These are phyloP conservation scores for Apodemia mormo DNA, from an alignment of 2,888 invertebrate genomes.

Conservation along the genomic window DNA sequence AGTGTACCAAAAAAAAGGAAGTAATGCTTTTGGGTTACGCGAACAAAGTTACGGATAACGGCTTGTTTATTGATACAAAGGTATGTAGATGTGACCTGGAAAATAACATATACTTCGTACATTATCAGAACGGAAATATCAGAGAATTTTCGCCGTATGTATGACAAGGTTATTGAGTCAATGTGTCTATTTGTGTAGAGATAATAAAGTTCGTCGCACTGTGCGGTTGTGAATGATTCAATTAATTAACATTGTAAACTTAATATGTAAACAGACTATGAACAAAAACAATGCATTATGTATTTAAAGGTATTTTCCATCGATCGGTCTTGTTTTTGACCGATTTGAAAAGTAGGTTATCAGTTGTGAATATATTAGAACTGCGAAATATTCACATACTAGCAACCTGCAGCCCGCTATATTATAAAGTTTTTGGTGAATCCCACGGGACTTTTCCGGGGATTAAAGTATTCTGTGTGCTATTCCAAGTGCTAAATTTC, in stretches of 20 bases:
- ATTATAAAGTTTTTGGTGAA: no score
- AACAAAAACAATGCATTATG: not conserved
- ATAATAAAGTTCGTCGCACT: slow-evolving; percentile 5
- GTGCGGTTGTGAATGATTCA: not conserved
- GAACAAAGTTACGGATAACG: no score
- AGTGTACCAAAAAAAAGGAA: no score
- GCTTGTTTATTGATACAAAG: not conserved
- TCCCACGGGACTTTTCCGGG: no score
- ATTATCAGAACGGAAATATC: slow-evolving; percentile 2
- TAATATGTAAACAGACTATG: not conserved
- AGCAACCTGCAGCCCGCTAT: no score
- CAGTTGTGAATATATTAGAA: no score
- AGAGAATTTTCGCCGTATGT: slow-evolving; percentile 11
- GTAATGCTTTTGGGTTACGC: no score
- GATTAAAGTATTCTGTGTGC: no score
- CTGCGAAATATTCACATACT: no score
- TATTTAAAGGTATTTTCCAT: not conserved
- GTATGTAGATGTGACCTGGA: not conserved
- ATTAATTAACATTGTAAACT: not conserved
- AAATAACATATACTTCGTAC: not conserved
- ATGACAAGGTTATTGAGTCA: slow-evolving; percentile 17
- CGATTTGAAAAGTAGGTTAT: not conserved
- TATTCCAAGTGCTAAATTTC: no score
- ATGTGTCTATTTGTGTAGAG: slow-evolving; percentile 10
- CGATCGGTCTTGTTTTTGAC: not conserved